Base-by-base conservation (phyloP, 2,888 invertebrate genomes). In the Heliconius cydno region DNA sequence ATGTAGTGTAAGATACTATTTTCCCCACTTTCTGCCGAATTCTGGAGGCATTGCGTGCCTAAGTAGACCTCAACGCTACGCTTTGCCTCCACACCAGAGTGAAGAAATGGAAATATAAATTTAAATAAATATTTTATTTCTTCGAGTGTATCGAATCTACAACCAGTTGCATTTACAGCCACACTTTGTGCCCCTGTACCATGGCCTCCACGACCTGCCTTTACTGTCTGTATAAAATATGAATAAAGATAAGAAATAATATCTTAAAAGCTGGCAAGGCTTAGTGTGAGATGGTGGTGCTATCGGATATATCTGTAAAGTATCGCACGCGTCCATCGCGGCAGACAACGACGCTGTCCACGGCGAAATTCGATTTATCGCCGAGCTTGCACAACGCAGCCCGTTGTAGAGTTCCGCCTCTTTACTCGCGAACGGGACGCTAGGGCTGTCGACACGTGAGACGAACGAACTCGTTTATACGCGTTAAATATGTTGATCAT, bases 321-420 rank as follows among this genome's bases (percentile, higher is more conserved):
- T 90, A 92, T 92, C 91, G 84, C 85, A 84, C 85, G 86, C 86
- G 88, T 91, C 87, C 91, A 92, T 93, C 92, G 87, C 86, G 81
- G 84, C 85, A 84, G 89, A 89, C 89, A 88, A 87, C 88, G 86
- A 86, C 86, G 88, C 89, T 91, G 93, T 94, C 93, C 91, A 89
- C 90, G 84, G 92, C 89, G 88, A 87, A 90, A 89, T 91, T 91
- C 90, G 88, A 94, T 93, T 93, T 93, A 94, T 92, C 87, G 90
- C 84, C 81, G 84, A 80, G 83, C 76, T 71, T 82, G 87, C 88
- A 93, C 93, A 93, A 92, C 87, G 92, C 88, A 84, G 86, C 84
- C 87, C 90, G 90, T 92, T 92, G 92, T 92, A 85, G 85, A 88
- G 90, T 91, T 90, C 91, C 90, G 89, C 90, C 89, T 92, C 90